Conservation (phyloP, 2,888 invertebrate genomes). For the Thereva nobilitata region DNA sequence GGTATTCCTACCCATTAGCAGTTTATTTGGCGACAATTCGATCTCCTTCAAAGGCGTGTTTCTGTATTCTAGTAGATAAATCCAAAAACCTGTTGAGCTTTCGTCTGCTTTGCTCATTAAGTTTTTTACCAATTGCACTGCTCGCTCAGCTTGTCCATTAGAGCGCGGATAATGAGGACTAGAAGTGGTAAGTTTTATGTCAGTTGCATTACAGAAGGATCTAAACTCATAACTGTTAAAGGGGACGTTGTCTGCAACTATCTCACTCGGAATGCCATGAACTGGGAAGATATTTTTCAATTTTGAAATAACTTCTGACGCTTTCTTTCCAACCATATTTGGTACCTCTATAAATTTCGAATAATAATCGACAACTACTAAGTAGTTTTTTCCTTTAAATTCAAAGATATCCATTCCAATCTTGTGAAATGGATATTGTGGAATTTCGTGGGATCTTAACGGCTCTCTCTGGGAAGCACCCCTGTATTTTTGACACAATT, state of each 20-base stretch:
- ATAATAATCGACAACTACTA: slow-evolving; percentile 44
- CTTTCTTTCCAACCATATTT: not conserved
- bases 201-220: slow-evolving; percentile 42
- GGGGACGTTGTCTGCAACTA: slow-evolving; percentile 44
- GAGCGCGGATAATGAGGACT: slow-evolving; percentile 43
- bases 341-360: slow-evolving; percentile 41
- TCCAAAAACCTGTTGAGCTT: too few species aligned
- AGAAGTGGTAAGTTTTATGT: slow-evolving; percentile 40
- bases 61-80: too few species aligned
- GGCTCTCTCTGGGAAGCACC: slow-evolving; percentile 1
- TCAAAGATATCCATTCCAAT: slow-evolving; percentile 46
- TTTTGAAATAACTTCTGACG: not conserved
- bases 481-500: slow-evolving; percentile 26
- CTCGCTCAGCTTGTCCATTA: slow-evolving; percentile 46
- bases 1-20: too few species aligned
- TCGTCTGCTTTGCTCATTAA: too few species aligned
- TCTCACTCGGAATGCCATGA: slow-evolving; percentile 42
- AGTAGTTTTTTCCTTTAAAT: slow-evolving; percentile 29
- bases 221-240: too few species aligned
- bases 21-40: too few species aligned
- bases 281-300: slow-evolving; percentile 4
- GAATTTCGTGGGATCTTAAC: slow-evolving; percentile 5
- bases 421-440: slow-evolving; percentile 37
- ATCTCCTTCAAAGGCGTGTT: too few species aligned
- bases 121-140: slow-evolving; percentile 2